phyloP scores from a whole-genome alignment of 1,140 invertebrate species.

The Argopecten irradians region DNA sequence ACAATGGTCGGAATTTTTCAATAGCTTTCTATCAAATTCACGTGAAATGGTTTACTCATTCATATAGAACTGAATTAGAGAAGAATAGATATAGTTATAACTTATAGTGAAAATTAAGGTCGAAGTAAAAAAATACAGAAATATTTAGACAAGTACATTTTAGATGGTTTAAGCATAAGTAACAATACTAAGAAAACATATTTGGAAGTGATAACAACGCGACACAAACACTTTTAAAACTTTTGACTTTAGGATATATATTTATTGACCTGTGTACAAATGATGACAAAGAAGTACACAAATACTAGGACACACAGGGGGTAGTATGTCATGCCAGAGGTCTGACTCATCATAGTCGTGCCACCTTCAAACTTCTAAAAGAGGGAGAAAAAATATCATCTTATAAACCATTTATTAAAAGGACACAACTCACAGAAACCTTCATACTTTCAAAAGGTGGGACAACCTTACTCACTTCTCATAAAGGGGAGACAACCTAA shows the following conservation, averaged over 20 bases:
- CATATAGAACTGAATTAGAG: no score
- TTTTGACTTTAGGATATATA: background rate
- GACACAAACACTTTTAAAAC: constrained; percentile 23
- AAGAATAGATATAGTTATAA: no score
- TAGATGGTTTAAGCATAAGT: background rate
- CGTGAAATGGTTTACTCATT: background rate
- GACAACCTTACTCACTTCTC: background rate
- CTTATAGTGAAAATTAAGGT: no score
- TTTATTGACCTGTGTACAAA: background rate
- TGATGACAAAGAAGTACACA: background rate
- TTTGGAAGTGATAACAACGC: background rate
- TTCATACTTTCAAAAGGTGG: background rate
- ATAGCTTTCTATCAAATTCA: background rate
- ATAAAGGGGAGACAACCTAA: no score
- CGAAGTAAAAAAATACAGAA: background rate
- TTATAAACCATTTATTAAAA: no score
- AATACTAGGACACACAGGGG: background rate
- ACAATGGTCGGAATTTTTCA: background rate
- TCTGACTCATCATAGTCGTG: background rate
- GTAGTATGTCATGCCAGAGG: background rate
- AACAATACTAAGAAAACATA: background rate
- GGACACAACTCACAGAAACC: background rate
- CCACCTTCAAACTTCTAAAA: no score
- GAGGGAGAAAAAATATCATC: no score
- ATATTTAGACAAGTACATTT: background rate